Conservation (phyloP, 2,113 vertebrate species). For the Alethe diademata region DNA sequence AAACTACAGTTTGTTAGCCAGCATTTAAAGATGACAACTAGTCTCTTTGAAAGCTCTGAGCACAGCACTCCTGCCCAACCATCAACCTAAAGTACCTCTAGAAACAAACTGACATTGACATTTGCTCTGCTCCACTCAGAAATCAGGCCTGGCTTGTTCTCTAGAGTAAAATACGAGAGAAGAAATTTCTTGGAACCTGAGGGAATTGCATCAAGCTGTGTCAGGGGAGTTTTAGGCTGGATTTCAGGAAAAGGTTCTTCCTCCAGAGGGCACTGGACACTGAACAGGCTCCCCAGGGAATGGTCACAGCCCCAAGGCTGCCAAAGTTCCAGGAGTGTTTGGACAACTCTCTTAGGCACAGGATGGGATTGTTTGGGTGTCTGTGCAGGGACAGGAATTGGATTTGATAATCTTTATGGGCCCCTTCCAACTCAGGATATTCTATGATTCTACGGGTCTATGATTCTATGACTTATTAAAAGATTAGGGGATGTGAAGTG, state of each 20-base stretch:
- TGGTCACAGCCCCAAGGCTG: not conserved
- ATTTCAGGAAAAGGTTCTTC: not conserved
- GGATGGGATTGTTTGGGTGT: not conserved
- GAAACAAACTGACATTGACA: not conserved
- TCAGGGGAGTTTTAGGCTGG: not conserved
- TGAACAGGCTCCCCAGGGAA: not conserved
- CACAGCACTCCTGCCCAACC: not conserved
- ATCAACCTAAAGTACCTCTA: not conserved
- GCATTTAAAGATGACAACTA: not conserved
- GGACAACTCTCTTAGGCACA: not conserved
- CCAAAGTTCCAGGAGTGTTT: not conserved
- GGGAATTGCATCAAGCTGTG: not conserved
- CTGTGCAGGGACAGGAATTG: not conserved
- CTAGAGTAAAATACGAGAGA: not conserved
- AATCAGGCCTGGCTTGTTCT: not conserved
- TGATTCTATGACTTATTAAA: not conserved
- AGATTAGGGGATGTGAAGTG: not conserved
- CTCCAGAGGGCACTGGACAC: not conserved
- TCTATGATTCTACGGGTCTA: rapidly evolving
- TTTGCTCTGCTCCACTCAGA: not conserved
- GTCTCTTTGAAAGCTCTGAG: not conserved
- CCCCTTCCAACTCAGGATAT: not conserved
- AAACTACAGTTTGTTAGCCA: not conserved
- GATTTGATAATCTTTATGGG: not conserved
- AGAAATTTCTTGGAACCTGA: not conserved